Evolutionary conservation across 2,797 vertebrate species (phyloP), one percentile per base, ranked within the genome.

Genomic region (Chelidonichthys spinosus): DNA sequence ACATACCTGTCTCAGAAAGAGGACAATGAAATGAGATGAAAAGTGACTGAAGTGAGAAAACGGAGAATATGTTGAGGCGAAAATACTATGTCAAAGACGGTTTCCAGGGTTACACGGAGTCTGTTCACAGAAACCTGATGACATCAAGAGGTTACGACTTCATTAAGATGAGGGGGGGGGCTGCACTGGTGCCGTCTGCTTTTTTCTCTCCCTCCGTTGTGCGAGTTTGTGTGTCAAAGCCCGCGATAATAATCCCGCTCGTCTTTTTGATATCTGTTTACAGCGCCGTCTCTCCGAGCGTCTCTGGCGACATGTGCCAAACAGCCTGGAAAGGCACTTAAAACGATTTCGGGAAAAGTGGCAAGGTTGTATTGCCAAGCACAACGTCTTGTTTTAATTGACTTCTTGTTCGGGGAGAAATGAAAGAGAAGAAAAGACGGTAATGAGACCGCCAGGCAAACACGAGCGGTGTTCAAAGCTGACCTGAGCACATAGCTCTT

Each of bases 241-340:
- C 60, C 39, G 67, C 42, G 50, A 58, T 25, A 36, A 18, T 46
- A 39, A 56, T 46, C 69, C 62, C 36, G 46, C 37, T 76, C 52
- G 33, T 63, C 42, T 66, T 36, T 36, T n/a, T 83, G 66, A 79
- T 82, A 37, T 70, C 58, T 70, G 72, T 85, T 77, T 63, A 73
- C 61, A 46, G 63, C 37, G 43, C 36, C 52, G 61, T 75, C 52
- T 75, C 55, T 60, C 44, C n/a, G 44, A 61, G 33, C 0, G 6
- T 83, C 74, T 71, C 63, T 52, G 69, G 70, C 52, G 72, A 80
- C 77, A 77, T 67, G 18, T 68, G 47, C 56, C 65, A 69, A 32
- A 13, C 62, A 59, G 69, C 47, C 54, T 84, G 58, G 25, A 66
- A 42, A 71, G 54, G 60, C 67, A 49, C 47, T 47, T 69, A 33